A percentile compares a stretch with the other conserved stretches of the same genome.
Evolutionary conservation across 2,888 invertebrate genomes (phyloP).

Genomic region (Mamestra brassicae): DNA sequence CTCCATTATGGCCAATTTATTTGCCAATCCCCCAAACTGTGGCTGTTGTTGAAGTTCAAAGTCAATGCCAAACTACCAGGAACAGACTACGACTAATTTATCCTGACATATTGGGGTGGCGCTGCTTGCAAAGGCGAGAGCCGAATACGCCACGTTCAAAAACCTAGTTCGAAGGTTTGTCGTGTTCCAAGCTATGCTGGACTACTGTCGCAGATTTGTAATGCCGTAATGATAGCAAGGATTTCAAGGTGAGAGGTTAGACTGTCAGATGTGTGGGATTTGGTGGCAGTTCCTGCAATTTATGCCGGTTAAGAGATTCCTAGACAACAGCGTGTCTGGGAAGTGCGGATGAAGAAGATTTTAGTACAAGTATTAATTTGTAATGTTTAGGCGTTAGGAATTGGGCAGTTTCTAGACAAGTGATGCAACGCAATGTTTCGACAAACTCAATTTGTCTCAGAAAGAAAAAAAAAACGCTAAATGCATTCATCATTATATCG

Average conservation of each 20-base stretch:
- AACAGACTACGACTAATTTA: constrained; percentile 30
- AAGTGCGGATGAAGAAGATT: not conserved
- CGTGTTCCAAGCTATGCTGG: constrained; percentile 10
- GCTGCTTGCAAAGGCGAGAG: not conserved
- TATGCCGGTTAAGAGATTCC: constrained; percentile 4
- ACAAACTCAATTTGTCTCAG: not conserved
- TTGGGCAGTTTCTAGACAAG: too few species aligned
- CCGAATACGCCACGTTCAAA: not conserved
- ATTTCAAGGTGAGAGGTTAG: constrained; percentile 55
- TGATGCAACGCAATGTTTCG: not conserved
- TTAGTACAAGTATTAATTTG: not conserved
- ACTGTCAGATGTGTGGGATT: constrained; percentile 28
- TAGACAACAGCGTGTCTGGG: not conserved
- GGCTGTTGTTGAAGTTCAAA: constrained; percentile 70
- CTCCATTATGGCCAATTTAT: constrained; percentile 65
- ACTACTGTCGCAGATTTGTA: constrained; percentile 2
- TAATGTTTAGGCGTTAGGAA: not conserved
- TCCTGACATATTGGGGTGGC: constrained; percentile 8
- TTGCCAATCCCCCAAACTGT: constrained; percentile 66
- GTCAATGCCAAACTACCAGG: constrained; percentile 71
- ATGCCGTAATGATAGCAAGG: constrained; percentile 13
- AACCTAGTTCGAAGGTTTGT: constrained; percentile 13
- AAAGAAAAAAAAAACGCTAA: not conserved
- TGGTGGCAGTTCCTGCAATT: constrained; percentile 34
- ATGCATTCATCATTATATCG: not conserved